Evolutionary conservation across 2,113 vertebrate genomes (phyloP), one percentile per base, ranked within the genome.

Genomic region (Taxidea taxus): DNA sequence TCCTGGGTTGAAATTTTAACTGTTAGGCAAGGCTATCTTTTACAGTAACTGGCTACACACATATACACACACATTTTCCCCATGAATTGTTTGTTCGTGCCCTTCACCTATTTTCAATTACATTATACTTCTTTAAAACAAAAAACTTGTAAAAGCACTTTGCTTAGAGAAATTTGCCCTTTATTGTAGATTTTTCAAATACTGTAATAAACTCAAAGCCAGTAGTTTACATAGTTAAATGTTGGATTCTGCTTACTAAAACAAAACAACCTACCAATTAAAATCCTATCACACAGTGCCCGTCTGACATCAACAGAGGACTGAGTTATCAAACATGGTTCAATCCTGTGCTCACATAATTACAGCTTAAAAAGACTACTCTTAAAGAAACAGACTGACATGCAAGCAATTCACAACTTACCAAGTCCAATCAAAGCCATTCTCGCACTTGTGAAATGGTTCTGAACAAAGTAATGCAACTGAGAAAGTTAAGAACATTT

Each of bases 371-470:
- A 87, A 31, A 66, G 62, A 96, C 12, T 87, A 29, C n/a, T 89
- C 68, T 44, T 60, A 90, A 56, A 49, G 16, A 95, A 82, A 47
- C 9, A 83, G 75, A 91, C 3, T 47, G 75, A 98, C 98, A 94
- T 8, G 6, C 2, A 93, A 75, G 34, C 3, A 95, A 78, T 56
- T 51, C 6, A 15, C 91, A 94, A 97, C 97, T 98, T 99, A 99
- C 99, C 99, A 89, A 99, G 98, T 97, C 99, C 99, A 95, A 99
- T 98, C 23, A 99, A 98, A 96, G 99, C 99, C 99, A 99, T 99
- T 97, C 99, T 99, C 39, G 99, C 97, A 97, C 99, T 99, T 92
- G 99, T 99, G 98, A 99, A 99, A 98, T 99, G 98, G 98, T 99
- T 99, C 98, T 99, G 99, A 85, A 99, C 98, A 97, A 99, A 99